Base-by-base conservation (phyloP, 2,113 vertebrate genomes). In the Urocynchramus pylzowi region DNA sequence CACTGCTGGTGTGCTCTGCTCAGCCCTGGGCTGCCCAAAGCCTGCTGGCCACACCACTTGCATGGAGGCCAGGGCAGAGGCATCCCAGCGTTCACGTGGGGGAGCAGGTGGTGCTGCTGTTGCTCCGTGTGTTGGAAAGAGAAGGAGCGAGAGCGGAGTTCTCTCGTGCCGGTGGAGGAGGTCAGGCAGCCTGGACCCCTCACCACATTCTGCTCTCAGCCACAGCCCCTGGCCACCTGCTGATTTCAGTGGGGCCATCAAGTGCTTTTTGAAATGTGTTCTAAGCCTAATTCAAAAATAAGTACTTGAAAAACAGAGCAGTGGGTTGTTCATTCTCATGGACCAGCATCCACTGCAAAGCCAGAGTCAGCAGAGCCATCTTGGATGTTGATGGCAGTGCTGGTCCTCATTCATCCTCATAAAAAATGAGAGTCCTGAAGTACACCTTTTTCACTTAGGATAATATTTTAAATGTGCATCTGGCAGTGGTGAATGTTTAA, bases 161-260 rank as follows among this genome's bases (percentile, higher is more conserved):
- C 47, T 57, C 69, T 56, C 2, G 23, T 56, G 75, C 80, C 4
- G 2, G 10, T 28, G 68, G 56, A 89, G 74, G 61, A 65, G 76
- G 14, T 54, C 0, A 10, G 84, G 67, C 80, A 93, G 76, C 81
- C 84, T 17, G 68, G 35, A 14, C 44, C 13, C 15, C 70, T 87
- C 70, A 8, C 20, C 61, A 4, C 83, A 76, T 96, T 86, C 93
- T 97, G 96, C 95, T 96, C 96, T 39, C 94, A 95, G 90, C 86
- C 60, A 42, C 65, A 89, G 81, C 76, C 89, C 84, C 27, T 6
- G 1, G 50, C 63, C 27, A 3, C 87, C 83, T 37, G 0, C 87
- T 95, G 93, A 77, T 69, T 88, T 91, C 77, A 52, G 90, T 50
- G 77, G 82, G 88, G 59, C 70, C 47, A 39, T 19, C 10, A 1